Percentiles rank a stretch among this genome's conserved stretches.
These are phyloP conservation scores for Drosophila nigromelanica DNA, from an alignment of 1,140 invertebrate genomes.

Conservation along the genomic window DNA sequence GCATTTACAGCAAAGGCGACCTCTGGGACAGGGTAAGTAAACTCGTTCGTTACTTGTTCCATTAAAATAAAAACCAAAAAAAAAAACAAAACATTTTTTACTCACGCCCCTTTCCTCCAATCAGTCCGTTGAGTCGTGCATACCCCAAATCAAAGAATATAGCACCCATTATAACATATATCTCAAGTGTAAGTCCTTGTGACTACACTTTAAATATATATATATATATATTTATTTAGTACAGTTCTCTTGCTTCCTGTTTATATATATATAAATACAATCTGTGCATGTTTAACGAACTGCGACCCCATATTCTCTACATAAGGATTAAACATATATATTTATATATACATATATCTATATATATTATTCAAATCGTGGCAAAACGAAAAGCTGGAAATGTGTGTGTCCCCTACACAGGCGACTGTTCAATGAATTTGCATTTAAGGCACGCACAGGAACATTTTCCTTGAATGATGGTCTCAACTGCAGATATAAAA, in stretches of 20 bases:
- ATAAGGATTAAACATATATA: neutral
- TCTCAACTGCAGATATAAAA: constrained; percentile 75
- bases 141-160: too few relatives aligned
- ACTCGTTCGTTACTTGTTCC: constrained; percentile 56
- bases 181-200: neutral
- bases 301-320: neutral
- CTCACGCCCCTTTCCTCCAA: constrained; percentile 8
- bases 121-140: too few relatives aligned
- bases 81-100: neutral
- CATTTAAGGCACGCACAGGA: constrained; percentile 77
- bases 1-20: constrained; percentile 64
- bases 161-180: neutral
- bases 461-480: constrained; percentile 83
- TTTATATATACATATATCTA: neutral
- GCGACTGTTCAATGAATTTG: constrained; percentile 80
- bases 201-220: neutral
- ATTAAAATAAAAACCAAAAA: constrained; percentile 43
- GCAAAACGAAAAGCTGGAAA: constrained; percentile 55
- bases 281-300: neutral
- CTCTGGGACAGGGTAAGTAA: constrained; percentile 58
- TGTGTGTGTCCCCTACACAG: constrained; percentile 69
- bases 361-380: constrained; percentile 4
- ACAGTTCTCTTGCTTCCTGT: neutral
- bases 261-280: neutral
- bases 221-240: neutral